Evolutionary conservation across 2,888 invertebrate species (phyloP).

Genomic region (Pollenia griseotomentosa): DNA sequence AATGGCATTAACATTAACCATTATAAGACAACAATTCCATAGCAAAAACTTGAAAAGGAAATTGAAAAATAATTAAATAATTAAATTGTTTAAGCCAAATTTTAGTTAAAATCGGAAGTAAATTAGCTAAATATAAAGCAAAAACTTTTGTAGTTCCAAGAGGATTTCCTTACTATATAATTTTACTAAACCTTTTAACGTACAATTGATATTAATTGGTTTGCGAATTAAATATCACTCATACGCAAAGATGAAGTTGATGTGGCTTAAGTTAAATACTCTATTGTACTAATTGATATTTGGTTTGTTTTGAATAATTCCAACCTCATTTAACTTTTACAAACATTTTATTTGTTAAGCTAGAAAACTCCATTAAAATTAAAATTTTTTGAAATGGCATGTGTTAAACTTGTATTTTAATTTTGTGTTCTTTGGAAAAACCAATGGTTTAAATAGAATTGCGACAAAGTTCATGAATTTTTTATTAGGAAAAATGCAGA

Average conservation of each 20-base stretch:
- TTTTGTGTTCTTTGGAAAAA: background rate
- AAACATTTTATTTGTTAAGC: conserved; percentile 45
- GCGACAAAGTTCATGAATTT: conserved; percentile 49
- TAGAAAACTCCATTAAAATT: conserved; percentile 63
- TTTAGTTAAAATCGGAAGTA: background rate
- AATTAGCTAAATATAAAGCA: background rate
- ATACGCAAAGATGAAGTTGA: background rate
- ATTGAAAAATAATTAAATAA: conserved; percentile 28
- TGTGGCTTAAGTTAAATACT: background rate
- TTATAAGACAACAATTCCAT: too few species aligned
- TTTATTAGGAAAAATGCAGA: conserved; percentile 16
- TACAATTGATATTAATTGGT: conserved; percentile 30
- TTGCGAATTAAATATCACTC: background rate
- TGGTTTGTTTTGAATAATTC: background rate
- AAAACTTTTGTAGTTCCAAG: background rate
- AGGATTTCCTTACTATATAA: too few species aligned
- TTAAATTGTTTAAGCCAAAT: background rate
- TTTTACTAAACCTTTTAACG: background rate
- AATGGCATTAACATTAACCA: background rate
- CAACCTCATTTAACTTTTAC: conserved; percentile 59
- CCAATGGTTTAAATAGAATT: background rate
- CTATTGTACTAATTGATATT: background rate
- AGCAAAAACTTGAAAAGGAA: conserved; percentile 8
- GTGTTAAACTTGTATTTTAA: background rate
- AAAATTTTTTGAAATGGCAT: background rate